Evolutionary conservation across 1,140 invertebrate genomes (phyloP).

Genomic region (Drosophila tropicalis): DNA sequence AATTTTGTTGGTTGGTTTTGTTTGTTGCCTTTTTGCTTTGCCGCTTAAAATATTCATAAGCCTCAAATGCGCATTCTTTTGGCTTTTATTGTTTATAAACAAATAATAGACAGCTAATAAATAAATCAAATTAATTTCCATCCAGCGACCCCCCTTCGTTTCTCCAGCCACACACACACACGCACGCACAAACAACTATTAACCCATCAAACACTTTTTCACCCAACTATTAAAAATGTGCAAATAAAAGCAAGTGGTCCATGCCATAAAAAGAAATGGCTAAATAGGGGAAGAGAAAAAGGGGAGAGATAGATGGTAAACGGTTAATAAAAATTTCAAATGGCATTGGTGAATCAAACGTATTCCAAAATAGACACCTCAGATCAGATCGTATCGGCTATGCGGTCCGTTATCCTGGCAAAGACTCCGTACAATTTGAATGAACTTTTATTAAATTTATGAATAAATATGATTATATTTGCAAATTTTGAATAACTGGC

Average conservation of each 20-base stretch:
- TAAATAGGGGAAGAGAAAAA: no score
- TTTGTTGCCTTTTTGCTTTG: conserved; percentile 28
- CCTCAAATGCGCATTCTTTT: conserved; percentile 76
- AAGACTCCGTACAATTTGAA: no score
- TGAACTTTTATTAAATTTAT: no score
- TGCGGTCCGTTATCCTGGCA: no score
- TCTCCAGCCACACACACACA: background rate
- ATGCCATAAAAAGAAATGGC: background rate
- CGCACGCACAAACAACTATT: background rate
- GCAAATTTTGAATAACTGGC: no score
- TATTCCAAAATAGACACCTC: no score
- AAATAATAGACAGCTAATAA: conserved; percentile 78
- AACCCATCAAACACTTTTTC: background rate
- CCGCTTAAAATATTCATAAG: conserved; percentile 73
- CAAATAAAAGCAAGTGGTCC: conserved; percentile 3
- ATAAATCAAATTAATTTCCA: conserved; percentile 76
- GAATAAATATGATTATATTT: no score
- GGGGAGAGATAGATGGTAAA: background rate
- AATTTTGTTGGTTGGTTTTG: conserved; percentile 50
- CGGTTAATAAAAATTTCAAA: background rate
- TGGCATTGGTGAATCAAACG: background rate
- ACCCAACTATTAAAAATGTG: conserved; percentile 4
- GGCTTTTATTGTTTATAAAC: conserved; percentile 79
- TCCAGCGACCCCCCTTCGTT: background rate
- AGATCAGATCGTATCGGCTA: no score